Evolutionary conservation across 2,888 invertebrate genomes (phyloP).

Genomic region (Stenolophus ochropezus): DNA sequence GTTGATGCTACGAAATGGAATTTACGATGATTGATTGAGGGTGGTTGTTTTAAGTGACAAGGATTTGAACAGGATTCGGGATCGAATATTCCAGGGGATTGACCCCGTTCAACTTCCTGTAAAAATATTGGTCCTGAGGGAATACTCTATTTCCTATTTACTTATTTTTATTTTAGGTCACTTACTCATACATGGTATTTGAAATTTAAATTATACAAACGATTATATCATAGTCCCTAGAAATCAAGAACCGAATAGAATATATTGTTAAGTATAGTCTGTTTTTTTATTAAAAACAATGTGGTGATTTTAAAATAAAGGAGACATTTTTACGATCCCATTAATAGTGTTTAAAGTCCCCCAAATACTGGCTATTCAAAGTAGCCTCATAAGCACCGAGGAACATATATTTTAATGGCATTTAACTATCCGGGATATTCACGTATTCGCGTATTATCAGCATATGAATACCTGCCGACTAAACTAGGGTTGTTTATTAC

Average conservation of each 20-base stretch:
- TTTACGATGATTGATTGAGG: not conserved
- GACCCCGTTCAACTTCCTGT: not conserved
- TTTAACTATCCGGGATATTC: conserved; percentile 4
- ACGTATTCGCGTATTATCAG: conserved; percentile 6
- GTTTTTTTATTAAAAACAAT: not conserved
- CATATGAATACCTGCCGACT: not conserved
- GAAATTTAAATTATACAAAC: no score
- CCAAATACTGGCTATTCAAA: not conserved
- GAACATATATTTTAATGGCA: conserved; percentile 18
- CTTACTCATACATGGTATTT: no score
- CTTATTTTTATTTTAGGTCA: no score
- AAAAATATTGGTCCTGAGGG: not conserved
- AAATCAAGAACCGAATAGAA: no score
- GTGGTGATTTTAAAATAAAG: not conserved
- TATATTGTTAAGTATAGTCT: no score
- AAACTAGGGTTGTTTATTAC: conserved; percentile 24
- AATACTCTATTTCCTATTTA: not conserved
- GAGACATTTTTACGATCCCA: not conserved
- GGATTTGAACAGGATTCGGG: not conserved
- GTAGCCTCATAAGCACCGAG: not conserved
- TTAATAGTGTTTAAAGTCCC: not conserved
- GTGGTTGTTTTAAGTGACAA: not conserved
- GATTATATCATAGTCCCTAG: no score
- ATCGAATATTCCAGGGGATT: not conserved
- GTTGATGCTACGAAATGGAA: not conserved